Evolutionary conservation across 2,113 vertebrate genomes (phyloP).

Genomic region (Irena cyanogastra): DNA sequence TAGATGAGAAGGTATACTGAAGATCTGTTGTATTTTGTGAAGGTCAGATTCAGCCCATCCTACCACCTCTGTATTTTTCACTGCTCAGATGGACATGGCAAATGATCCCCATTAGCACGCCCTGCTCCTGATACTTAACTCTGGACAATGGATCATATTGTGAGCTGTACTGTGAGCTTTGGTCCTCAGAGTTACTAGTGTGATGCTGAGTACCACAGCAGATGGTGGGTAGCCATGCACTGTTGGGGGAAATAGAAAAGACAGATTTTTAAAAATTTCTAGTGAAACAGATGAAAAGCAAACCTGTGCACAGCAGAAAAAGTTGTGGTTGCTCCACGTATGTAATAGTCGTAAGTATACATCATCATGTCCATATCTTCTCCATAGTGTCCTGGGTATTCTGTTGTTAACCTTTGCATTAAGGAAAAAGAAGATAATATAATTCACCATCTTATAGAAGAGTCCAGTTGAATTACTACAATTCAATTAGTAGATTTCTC

Average conservation of each 20-base stretch:
- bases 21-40: background rate
- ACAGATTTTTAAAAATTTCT: background rate
- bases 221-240: background rate
- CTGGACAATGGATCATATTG: background rate
- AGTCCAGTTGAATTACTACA: background rate
- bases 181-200: background rate
- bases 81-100: background rate
- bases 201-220: background rate
- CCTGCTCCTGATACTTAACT: background rate
- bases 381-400: constrained; percentile 82
- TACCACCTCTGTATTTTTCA: background rate
- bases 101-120: background rate
- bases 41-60: background rate
- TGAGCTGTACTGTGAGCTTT: background rate
- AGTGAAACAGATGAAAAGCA: constrained; percentile 1
- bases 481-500: background rate
- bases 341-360: constrained; percentile 88
- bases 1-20: background rate
- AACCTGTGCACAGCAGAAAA: constrained; percentile 93
- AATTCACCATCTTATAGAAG: background rate
- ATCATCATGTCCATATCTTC: constrained; percentile 92
- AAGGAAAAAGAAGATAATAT: background rate
- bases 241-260: background rate
- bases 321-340: constrained; percentile 92
- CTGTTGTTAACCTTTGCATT: constrained; percentile 82